phyloP scores from a whole-genome alignment of 2,113 vertebrate genomes.

The Phycodurus eques region DNA sequence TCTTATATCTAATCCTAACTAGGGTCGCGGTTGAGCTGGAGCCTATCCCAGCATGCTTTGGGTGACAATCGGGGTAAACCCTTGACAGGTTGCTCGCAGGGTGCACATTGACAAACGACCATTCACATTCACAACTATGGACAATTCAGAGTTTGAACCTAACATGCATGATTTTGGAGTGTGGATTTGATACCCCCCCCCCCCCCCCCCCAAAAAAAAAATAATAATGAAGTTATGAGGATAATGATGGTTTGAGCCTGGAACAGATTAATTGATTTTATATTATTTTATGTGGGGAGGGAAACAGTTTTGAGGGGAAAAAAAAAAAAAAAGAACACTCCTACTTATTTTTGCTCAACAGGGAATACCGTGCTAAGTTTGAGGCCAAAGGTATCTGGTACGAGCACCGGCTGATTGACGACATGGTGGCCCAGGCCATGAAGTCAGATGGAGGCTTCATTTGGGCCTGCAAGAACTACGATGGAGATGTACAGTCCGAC shows the following conservation, averaged over 20 bases:
- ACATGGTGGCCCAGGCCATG: slow-evolving; percentile 98
- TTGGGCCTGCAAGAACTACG: slow-evolving; percentile 99
- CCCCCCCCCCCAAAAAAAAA: no score
- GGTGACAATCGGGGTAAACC: no score
- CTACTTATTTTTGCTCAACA: slow-evolving; percentile 44
- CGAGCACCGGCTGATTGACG: slow-evolving; percentile 95
- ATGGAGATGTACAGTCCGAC: slow-evolving; percentile 98
- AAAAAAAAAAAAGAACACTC: not conserved
- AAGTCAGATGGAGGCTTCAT: slow-evolving; percentile 98
- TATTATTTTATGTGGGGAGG: not conserved
- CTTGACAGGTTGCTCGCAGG: no score
- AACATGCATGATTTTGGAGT: no score
- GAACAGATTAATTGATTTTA: no score
- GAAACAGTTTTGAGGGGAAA: not conserved
- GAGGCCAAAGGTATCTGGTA: slow-evolving; percentile 95
- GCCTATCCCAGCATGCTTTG: no score
- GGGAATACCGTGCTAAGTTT: slow-evolving; percentile 87
- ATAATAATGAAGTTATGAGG: not conserved
- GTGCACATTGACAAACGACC: no score
- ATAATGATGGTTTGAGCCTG: not conserved
- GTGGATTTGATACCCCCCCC: no score
- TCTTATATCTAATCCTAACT: no score
- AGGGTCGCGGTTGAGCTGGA: no score
- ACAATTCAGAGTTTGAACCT: no score
- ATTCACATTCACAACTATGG: no score